Evolutionary conservation across 2,888 invertebrate genomes (phyloP), one percentile per base, ranked within the genome.

Genomic region (Apantesis nais): DNA sequence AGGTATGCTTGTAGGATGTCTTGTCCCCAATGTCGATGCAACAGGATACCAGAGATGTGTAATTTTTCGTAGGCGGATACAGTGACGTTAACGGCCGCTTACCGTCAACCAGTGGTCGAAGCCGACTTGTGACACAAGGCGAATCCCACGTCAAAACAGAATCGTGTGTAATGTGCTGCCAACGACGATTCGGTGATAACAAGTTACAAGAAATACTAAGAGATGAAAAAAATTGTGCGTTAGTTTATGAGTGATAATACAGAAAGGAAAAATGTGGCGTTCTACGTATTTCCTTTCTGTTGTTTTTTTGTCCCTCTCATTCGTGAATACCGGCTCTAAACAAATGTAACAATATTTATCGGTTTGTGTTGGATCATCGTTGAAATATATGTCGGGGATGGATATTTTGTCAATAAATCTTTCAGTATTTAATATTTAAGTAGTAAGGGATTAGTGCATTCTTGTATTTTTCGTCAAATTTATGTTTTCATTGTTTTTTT

Each of bases 1-100:
- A 88, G 89, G 80, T 78, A 73, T 12, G 25, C 12, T 25, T 65
- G 34, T 65, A 37, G 37, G 31, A n/a, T n/a, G 52, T 34, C 31
- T 55, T 58, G 52, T 25, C 7, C 37, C 55, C 37, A 29, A 58
- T 66, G 22, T 41, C 25, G 55, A n/a, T 58, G 55, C 25, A 55
- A 39, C 29, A 55, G 58, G 58, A 58, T 58, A 58, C 58, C 29
- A 58, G 58, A 58, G 25, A 58, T 58, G 29, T 58, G 52, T 37
- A n/a, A 52, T 37, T 7, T 58, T 58, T 19, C 19, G 25, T 58
- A 58, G 66, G 19, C 39, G 39, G 11, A 66, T 29, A 58, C 66
- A 4, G 22, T 58, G 39, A 66, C 7, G 25, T 29, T 39, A 31
- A n/a, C 8, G n/a, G 48, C n/a, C 60, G 41, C 12, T 12, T 41